These are phyloP conservation scores for Calypte anna DNA, from an alignment of 2,113 vertebrate species.

Conservation along the genomic window DNA sequence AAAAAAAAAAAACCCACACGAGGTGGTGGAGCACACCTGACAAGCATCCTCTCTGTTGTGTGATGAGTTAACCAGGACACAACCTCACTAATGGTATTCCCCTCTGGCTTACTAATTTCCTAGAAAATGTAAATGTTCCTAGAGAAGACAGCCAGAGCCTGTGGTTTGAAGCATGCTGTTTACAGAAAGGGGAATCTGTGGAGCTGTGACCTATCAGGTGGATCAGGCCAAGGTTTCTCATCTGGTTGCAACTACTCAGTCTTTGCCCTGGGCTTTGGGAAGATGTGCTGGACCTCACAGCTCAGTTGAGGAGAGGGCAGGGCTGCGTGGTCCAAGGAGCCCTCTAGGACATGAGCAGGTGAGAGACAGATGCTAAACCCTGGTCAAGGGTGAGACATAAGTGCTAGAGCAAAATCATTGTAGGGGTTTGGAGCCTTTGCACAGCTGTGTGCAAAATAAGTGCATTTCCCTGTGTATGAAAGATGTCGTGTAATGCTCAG, in stretches of 20 bases:
- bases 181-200: background rate
- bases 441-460: background rate
- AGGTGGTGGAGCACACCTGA: background rate
- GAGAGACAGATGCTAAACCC: background rate
- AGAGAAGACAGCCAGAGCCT: background rate
- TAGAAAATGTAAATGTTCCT: background rate
- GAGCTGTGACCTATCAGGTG: background rate
- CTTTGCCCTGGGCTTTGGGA: background rate
- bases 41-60: background rate
- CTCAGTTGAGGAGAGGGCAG: background rate
- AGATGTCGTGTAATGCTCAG: background rate
- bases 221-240: background rate
- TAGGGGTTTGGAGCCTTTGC: background rate
- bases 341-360: rapidly evolving
- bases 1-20: background rate
- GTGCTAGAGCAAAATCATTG: rapidly evolving
- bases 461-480: background rate
- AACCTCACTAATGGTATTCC: background rate
- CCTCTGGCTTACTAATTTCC: background rate
- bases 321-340: background rate
- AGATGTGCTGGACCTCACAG: background rate
- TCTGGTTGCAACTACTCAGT: rapidly evolving
- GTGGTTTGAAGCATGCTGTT: background rate
- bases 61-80: background rate
- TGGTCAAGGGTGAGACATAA: rapidly evolving